A percentile compares a stretch with the other conserved stretches of the same genome.
These are phyloP conservation scores for Chaetogeoica ovagalla DNA, from an alignment of 2,888 invertebrate genomes.

Conservation along the genomic window DNA sequence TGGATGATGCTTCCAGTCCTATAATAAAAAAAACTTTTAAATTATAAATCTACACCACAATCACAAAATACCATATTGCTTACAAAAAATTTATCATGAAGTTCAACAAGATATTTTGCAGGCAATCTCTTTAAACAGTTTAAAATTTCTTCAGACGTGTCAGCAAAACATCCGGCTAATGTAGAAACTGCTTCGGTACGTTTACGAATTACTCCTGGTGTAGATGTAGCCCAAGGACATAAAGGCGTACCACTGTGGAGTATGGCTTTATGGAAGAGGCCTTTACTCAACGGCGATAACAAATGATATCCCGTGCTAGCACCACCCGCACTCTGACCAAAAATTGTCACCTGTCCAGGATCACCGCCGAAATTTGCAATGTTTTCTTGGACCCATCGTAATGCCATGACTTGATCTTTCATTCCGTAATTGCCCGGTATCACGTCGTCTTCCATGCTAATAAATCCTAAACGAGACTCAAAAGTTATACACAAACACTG, in stretches of 20 bases:
- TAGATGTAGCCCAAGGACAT: conserved; percentile 66
- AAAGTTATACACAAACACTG: neutral
- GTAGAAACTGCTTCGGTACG: conserved; percentile 30
- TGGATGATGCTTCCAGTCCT: conserved; percentile 31
- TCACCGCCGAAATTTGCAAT: conserved; percentile 53
- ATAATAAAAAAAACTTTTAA: neutral
- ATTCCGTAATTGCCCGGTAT: conserved; percentile 53
- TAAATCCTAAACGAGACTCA: conserved; percentile 35
- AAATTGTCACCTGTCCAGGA: conserved; percentile 52
- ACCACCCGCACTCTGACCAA: conserved; percentile 51
- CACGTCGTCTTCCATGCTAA: conserved; percentile 52
- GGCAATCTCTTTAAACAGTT: conserved; percentile 29
- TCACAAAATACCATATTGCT: neutral
- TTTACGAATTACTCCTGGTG: conserved; percentile 55
- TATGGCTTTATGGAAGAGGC: conserved; percentile 66
- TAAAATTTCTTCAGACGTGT: conserved; percentile 25
- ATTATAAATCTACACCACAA: neutral
- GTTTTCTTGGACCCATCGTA: conserved; percentile 53
- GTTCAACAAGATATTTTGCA: conserved; percentile 6
- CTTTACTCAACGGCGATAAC: conserved; percentile 53
- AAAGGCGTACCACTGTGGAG: conserved; percentile 73
- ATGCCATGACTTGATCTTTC: conserved; percentile 52
- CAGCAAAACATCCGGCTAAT: conserved; percentile 21
- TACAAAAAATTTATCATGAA: conserved; percentile 12
- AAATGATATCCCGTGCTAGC: conserved; percentile 51